Evolutionary conservation across 1,140 invertebrate genomes (phyloP), one percentile per base, ranked within the genome.

Genomic region (Babylonia areolata): DNA sequence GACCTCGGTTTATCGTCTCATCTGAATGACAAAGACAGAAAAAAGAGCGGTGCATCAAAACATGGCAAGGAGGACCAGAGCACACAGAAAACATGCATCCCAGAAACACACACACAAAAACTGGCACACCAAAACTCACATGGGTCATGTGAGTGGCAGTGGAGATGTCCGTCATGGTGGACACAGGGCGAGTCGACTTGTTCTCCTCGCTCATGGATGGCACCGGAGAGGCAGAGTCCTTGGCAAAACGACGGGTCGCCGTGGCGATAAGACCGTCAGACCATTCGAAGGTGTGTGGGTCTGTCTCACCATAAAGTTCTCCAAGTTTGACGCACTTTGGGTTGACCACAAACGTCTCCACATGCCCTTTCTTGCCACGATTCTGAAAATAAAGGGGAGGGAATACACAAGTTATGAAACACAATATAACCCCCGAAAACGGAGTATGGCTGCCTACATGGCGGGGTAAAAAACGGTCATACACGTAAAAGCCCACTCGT

Each of bases 291-390:
- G 97, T 97, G 20, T 95, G 95, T 84, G 97, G 94, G 94, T 98
- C 97, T 91, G 97, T 97, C 92, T 97, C 97, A 12, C 97, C 97
- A 91, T 97, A 98, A 40, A 98, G 93, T 94, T 98, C 97, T 11
- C 96, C 96, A 75, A 97, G 93, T 86, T 96, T 96, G 31, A 97
- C 92, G 85, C 97, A 96, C 92, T 97, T 98, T 0, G 97, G 97
- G 94, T 98, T 98, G 31, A 98, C 95, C 1, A 96, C 96, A 93
- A 96, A 96, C 39, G 96, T 96, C 88, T 96, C 92, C 9, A 94
- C 92, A 84, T 91, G 93, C 9, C 93, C 93, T 86, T 93, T 93
- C 89, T 93, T 93, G 31, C 87, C 84, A 79, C 91, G 84, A 58
- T 77, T 85, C 77, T 85, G 73, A 11, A 84, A 20, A 84, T 39